A percentile compares a stretch with the other conserved stretches of the same genome.
These are phyloP conservation scores for Plusia festucae DNA, from an alignment of 2,888 invertebrate species.

Conservation along the genomic window DNA sequence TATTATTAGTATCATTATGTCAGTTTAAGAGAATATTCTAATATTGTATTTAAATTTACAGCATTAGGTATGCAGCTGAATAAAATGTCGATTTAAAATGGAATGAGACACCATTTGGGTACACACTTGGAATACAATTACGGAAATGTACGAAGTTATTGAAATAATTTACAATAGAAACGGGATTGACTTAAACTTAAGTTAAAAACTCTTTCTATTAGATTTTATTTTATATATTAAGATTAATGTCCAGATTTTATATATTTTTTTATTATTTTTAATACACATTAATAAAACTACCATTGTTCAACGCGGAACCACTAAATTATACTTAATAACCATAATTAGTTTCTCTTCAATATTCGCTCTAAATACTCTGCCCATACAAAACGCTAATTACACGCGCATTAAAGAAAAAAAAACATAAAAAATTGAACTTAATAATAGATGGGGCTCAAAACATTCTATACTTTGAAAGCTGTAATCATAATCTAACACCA, in stretches of 20 bases:
- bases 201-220: background rate
- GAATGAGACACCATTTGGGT: conserved; percentile 27
- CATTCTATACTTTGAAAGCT: conserved; percentile 43
- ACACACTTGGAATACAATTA: conserved; percentile 32
- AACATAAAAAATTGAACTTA: conserved; percentile 36
- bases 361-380: conserved; percentile 44
- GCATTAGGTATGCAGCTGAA: conserved; percentile 26
- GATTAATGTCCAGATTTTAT: too few species aligned
- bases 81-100: conserved; percentile 35
- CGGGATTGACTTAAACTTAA: background rate
- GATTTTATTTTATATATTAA: too few species aligned
- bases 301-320: conserved; percentile 23
- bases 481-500: conserved; percentile 62
- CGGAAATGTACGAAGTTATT: conserved; percentile 11
- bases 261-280: too few species aligned
- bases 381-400: conserved; percentile 36
- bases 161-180: conserved; percentile 25
- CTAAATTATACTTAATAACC: conserved; percentile 35
- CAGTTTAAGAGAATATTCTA: conserved; percentile 2
- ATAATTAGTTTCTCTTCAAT: conserved; percentile 37
- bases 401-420: conserved; percentile 35
- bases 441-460: conserved; percentile 44
- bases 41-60: conserved; percentile 26
- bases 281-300: conserved; percentile 13
- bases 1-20: conserved; percentile 10